These are phyloP conservation scores for Carterocephalus palaemon DNA, from an alignment of 2,888 invertebrate genomes.

Conservation along the genomic window DNA sequence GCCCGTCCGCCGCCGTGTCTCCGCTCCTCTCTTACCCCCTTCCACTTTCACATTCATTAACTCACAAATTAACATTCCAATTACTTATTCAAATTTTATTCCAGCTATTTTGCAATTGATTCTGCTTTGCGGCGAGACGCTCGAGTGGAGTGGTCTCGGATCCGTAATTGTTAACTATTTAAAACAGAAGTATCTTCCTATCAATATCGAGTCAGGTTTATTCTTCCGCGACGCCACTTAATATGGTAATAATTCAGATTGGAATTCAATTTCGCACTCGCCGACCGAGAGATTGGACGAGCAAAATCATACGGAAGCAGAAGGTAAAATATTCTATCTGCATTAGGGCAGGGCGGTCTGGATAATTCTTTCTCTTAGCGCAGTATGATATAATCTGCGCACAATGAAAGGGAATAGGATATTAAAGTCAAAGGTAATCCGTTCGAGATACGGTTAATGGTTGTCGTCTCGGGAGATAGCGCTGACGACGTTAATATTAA, in stretches of 20 bases:
- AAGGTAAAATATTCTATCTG: slow-evolving; percentile 23
- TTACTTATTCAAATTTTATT: slow-evolving; percentile 14
- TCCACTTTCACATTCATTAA: slow-evolving; percentile 22
- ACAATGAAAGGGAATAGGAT: slow-evolving; percentile 21
- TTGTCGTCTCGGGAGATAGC: slow-evolving; percentile 11
- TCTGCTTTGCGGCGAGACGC: neutral
- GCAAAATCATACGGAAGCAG: slow-evolving; percentile 23
- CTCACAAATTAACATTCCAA: slow-evolving; percentile 19
- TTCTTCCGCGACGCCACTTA: too few species aligned
- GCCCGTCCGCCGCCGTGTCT: slow-evolving; percentile 15
- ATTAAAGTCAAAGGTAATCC: slow-evolving; percentile 25
- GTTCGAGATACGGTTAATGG: slow-evolving; percentile 20
- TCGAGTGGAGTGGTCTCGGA: too few species aligned
- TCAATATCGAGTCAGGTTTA: too few species aligned
- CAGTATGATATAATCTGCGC: slow-evolving; percentile 20
- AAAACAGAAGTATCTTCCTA: too few species aligned
- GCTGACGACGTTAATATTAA: slow-evolving; percentile 12
- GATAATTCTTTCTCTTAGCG: slow-evolving; percentile 25
- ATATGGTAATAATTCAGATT: slow-evolving; percentile 20
- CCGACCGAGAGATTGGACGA: slow-evolving; percentile 7
- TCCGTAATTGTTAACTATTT: too few species aligned
- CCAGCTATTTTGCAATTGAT: slow-evolving; percentile 9
- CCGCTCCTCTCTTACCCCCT: slow-evolving; percentile 7
- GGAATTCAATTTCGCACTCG: slow-evolving; percentile 17
- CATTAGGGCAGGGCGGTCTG: slow-evolving; percentile 17